These are phyloP conservation scores for Entosphenus tridentatus DNA, from an alignment of 2,113 vertebrate genomes.

Conservation along the genomic window DNA sequence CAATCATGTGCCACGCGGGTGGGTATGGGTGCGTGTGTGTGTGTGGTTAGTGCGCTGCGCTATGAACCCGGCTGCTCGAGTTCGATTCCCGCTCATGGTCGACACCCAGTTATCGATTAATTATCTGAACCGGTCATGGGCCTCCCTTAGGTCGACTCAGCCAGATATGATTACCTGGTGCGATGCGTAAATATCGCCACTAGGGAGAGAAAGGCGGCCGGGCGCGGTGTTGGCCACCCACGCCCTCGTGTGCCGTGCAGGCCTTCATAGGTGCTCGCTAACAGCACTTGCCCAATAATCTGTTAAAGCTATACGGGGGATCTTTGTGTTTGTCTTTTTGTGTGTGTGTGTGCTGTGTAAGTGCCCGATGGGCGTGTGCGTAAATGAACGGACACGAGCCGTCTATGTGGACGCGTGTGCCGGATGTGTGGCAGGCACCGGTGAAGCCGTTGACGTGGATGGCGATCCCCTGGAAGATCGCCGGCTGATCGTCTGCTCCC, in stretches of 20 bases:
- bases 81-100: too few relatives aligned
- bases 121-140: too few relatives aligned
- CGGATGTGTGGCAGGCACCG: slow-evolving; percentile 26
- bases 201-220: not conserved
- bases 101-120: too few relatives aligned
- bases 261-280: not conserved
- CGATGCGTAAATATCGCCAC: not conserved
- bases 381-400: not conserved
- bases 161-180: not conserved
- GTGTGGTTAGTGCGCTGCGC: not conserved
- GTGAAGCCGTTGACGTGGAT: slow-evolving; percentile 95
- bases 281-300: not conserved
- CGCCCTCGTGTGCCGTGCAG: not conserved
- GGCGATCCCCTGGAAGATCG: slow-evolving; percentile 66
- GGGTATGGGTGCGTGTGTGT: not conserved
- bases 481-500: slow-evolving; percentile 38
- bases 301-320: not conserved
- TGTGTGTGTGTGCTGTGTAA: not conserved
- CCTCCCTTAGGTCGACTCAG: too few relatives aligned
- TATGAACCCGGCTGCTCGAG: not conserved
- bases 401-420: not conserved
- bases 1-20: slow-evolving; percentile 7
- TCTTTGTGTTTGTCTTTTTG: not conserved
- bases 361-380: not conserved
- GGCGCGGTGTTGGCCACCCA: not conserved